phyloP scores from a whole-genome alignment of 2,113 vertebrate species.

The Erinaceus europaeus region DNA sequence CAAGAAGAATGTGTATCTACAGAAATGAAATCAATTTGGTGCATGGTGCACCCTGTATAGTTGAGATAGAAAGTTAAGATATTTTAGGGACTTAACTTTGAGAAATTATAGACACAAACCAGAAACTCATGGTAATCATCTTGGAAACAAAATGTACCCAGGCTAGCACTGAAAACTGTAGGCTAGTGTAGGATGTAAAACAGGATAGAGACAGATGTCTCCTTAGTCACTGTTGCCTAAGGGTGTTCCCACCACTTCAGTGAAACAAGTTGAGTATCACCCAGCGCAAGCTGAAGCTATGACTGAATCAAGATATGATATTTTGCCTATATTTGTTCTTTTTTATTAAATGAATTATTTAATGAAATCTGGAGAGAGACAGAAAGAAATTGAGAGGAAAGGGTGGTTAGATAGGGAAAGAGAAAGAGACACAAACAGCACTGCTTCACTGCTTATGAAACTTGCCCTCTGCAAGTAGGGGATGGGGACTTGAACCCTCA shows the following conservation, averaged over 20 bases:
- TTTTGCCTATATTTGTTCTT: background rate
- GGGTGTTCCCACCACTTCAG: background rate
- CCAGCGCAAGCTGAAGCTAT: background rate
- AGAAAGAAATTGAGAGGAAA: no score
- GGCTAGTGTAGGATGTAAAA: background rate
- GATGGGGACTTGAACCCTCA: no score
- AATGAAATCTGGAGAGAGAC: no score
- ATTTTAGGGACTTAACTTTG: slow-evolving; percentile 12
- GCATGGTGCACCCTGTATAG: background rate
- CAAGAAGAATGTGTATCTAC: background rate
- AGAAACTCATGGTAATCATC: background rate
- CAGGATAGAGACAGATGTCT: background rate
- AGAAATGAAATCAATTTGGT: background rate
- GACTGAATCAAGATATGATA: background rate
- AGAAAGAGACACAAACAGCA: no score
- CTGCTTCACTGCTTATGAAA: no score
- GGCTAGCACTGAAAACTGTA: background rate
- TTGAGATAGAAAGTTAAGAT: slow-evolving; percentile 32
- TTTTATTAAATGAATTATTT: no score
- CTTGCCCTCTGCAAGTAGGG: no score
- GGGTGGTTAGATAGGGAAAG: no score
- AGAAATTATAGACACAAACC: slow-evolving; percentile 37
- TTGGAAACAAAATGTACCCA: background rate
- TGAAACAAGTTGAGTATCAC: background rate
- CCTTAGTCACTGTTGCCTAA: background rate